Percentiles rank a stretch among this genome's conserved stretches.
phyloP scores from a whole-genome alignment of 2,113 vertebrate genomes.

The Tursiops truncatus region DNA sequence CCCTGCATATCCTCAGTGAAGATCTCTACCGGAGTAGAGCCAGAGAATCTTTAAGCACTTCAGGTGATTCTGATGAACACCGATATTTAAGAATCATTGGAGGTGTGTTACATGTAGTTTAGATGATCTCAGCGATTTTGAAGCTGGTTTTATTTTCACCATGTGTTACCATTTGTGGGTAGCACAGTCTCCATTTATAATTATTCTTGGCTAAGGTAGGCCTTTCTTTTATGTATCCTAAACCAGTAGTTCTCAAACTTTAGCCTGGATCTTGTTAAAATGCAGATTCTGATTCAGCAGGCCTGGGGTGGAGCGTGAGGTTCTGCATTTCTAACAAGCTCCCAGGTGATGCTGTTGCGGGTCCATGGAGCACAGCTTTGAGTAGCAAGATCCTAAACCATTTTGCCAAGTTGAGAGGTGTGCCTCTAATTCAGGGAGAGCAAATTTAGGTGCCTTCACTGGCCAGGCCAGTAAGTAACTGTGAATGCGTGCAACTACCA shows the following conservation, averaged over 20 bases:
- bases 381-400: not conserved
- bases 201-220: not conserved
- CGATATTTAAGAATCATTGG: not conserved
- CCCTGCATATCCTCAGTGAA: not conserved
- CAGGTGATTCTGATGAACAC: not conserved
- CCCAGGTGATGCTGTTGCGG: not conserved
- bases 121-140: not conserved
- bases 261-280: not conserved
- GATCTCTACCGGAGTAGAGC: not conserved
- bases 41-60: not conserved
- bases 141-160: slow-evolving; percentile 9
- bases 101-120: not conserved
- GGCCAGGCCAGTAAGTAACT: not conserved
- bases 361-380: not conserved
- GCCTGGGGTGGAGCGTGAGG: not conserved
- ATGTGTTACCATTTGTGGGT: not conserved
- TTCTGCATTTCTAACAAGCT: not conserved
- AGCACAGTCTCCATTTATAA: not conserved
- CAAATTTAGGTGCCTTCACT: not conserved
- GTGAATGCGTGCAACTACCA: not conserved
- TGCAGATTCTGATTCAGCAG: not conserved
- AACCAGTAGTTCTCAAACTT: not conserved
- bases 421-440: not conserved
- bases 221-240: not conserved
- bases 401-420: not conserved